phyloP scores from a whole-genome alignment of 2,797 vertebrate genomes.

The Acanthornis magna region DNA sequence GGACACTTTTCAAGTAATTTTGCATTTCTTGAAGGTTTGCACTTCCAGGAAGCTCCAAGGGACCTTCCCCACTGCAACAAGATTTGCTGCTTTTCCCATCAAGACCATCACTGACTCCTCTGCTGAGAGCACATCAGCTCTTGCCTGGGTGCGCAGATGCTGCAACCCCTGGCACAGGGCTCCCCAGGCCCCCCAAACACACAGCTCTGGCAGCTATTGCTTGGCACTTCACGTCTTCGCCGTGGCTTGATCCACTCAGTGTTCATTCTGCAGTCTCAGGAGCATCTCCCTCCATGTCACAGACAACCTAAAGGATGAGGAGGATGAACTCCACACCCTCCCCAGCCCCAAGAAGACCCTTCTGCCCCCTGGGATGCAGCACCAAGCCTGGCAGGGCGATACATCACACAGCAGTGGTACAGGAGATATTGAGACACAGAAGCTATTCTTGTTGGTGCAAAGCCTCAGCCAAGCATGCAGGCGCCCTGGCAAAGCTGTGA shows the following conservation, averaged over 20 bases:
- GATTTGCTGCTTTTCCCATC: background rate
- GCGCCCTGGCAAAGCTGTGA: background rate
- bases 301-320: background rate
- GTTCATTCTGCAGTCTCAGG: background rate
- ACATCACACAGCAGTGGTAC: background rate
- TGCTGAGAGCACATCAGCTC: background rate
- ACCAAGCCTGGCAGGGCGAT: background rate
- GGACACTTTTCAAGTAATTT: background rate
- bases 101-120: background rate
- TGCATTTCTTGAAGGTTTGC: background rate
- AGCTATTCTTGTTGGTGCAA: background rate
- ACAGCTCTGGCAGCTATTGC: background rate
- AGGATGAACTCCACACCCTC: background rate
- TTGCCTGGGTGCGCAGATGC: background rate
- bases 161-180: fast-evolving
- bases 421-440: background rate
- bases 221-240: fast-evolving
- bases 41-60: background rate
- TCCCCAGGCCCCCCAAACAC: background rate
- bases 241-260: fast-evolving
- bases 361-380: fast-evolving
- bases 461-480: background rate
- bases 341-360: background rate
- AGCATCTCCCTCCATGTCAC: fast-evolving
- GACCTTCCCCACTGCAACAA: background rate